Evolutionary conservation across 2,113 vertebrate genomes (phyloP).

Genomic region (Mugil cephalus): DNA sequence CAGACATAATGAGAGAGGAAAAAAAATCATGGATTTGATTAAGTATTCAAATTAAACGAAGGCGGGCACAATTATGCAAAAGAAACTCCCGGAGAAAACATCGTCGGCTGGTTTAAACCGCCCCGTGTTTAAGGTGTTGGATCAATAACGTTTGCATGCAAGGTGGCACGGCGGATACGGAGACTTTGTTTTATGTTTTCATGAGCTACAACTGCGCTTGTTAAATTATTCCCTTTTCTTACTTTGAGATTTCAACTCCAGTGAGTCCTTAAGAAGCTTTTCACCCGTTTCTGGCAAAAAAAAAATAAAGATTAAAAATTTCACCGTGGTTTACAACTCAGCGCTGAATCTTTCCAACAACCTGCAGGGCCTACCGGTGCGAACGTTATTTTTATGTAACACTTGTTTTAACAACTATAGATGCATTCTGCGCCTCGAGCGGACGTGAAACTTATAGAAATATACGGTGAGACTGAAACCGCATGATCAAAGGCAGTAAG

Average conservation of each 20-base stretch:
- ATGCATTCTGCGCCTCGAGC: no score
- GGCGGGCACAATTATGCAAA: neutral
- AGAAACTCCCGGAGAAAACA: neutral
- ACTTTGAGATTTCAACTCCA: neutral
- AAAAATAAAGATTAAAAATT: neutral
- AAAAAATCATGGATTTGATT: neutral
- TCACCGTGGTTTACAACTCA: neutral
- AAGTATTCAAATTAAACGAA: slow-evolving; percentile 3
- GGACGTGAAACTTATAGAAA: neutral
- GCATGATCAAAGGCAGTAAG: no score
- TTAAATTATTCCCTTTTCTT: neutral
- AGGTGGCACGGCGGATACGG: no score
- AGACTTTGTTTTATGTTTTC: no score
- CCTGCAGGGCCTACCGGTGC: no score
- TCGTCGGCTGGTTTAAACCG: no score
- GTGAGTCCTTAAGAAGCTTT: neutral
- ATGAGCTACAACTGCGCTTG: neutral
- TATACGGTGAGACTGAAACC: neutral
- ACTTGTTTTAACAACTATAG: no score
- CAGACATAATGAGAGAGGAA: neutral
- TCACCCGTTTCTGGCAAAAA: neutral
- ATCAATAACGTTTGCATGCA: no score
- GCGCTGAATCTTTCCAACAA: no score
- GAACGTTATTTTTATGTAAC: no score
- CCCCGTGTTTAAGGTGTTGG: no score